Evolutionary conservation across 2,888 invertebrate genomes (phyloP), one percentile per base, ranked within the genome.

Genomic region (Cotesia congregata): DNA sequence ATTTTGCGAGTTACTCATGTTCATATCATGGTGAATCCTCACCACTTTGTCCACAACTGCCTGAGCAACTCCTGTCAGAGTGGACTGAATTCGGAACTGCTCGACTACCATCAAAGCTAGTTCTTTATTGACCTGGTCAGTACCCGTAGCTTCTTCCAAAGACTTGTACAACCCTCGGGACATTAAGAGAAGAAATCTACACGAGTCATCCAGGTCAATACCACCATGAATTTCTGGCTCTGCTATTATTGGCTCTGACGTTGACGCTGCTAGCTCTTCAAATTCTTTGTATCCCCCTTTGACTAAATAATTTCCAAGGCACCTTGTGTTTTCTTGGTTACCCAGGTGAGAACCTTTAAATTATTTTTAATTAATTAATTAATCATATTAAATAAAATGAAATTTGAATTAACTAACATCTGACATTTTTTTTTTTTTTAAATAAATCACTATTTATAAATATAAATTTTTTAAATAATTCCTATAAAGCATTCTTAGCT

Each of bases 261-360:
- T 89, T 0, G 96, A 95, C 17, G 91, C 89, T 1, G 93, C 90
- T 67, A 97, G 91, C 72, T 93, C 93, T 1, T 95, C 95, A 85
- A 95, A 94, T 71, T 97, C 96, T 85, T 94, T 94, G 85, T 96
- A 96, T 1, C 95, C 94, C 0, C 95, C 95, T 90, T 97, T 97
- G 0, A 97, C 94, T 61, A 95, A 90, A 86, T 96, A 96, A 90
- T 97, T 97, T 2, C 97, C 97, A 9, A 98, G 91, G 85, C 97
- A 97, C 12, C 97, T 91, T 0, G 97, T 97, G 83, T 94, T 95
- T 62, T 94, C 93, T 88, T 95, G 95, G 86, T 95, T 95, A 67
- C 96, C 96, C 15, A 96, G 90, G 84, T 93, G 92, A 78, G 93
- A 92, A 60, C 93, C 94, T 94, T 87, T 64, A 85, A 72, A 60